phyloP scores from a whole-genome alignment of 2,888 invertebrate species.

The Hirtodrosophila confusa region DNA sequence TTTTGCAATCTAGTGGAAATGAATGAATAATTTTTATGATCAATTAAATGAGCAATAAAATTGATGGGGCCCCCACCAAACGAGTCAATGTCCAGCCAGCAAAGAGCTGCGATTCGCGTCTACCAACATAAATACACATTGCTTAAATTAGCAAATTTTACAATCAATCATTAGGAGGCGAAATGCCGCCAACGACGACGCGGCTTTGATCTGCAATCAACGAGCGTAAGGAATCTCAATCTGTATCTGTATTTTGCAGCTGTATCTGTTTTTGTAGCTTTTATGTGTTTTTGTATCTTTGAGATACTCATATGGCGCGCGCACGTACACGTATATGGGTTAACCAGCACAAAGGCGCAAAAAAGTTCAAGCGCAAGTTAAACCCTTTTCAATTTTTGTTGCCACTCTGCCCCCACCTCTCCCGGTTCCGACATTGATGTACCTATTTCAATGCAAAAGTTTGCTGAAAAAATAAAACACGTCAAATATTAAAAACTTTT shows the following conservation, averaged over 20 bases:
- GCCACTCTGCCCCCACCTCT: background rate
- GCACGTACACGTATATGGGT: constrained; percentile 58
- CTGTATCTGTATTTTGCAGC: constrained; percentile 13
- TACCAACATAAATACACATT: constrained; percentile 69
- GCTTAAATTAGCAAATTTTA: constrained; percentile 76
- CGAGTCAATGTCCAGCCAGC: constrained; percentile 21
- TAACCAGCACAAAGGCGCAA: constrained; percentile 43
- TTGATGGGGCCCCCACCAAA: constrained; percentile 53
- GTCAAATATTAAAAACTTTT: constrained; percentile 77
- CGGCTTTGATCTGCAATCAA: constrained; percentile 67
- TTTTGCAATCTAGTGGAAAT: constrained; percentile 58
- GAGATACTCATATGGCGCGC: constrained; percentile 36
- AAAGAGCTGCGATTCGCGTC: constrained; percentile 19
- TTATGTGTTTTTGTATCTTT: constrained; percentile 24
- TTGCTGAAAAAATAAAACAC: constrained; percentile 57
- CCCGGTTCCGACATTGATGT: constrained; percentile 32
- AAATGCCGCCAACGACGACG: constrained; percentile 55
- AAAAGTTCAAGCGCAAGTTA: constrained; percentile 75
- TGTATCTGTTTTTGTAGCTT: constrained; percentile 16
- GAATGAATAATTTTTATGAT: constrained; percentile 77
- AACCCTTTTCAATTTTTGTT: constrained; percentile 81
- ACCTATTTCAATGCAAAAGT: constrained; percentile 58
- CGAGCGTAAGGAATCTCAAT: constrained; percentile 39
- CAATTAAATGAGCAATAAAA: constrained; percentile 76
- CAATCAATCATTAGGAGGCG: constrained; percentile 72